phyloP scores from a whole-genome alignment of 2,797 vertebrate genomes.

The Apogon talboti region DNA sequence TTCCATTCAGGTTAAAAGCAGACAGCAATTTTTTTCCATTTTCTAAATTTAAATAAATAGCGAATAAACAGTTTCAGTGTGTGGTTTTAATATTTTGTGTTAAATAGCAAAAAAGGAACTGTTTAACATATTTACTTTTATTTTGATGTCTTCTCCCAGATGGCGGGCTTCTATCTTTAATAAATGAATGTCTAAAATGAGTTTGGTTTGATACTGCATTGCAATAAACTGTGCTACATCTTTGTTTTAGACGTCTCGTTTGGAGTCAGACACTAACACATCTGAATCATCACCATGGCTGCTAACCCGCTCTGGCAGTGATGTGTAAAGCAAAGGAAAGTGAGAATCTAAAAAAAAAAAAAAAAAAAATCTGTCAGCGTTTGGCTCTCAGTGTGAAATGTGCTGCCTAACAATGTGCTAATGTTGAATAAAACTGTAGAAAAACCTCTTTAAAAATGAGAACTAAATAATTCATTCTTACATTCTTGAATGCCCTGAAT shows the following conservation, averaged over 20 bases:
- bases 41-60: background rate
- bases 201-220: background rate
- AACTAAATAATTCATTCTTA: background rate
- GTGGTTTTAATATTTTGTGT: background rate
- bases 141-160: background rate
- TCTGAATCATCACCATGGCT: slow-evolving; percentile 53
- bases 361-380: slow-evolving; percentile 9
- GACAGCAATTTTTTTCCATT: slow-evolving; percentile 33
- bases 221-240: slow-evolving; percentile 5
- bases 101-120: background rate
- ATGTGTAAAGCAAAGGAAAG: slow-evolving; percentile 47
- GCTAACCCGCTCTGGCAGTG: slow-evolving; percentile 40
- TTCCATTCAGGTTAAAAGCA: slow-evolving; percentile 15
- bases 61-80: slow-evolving; percentile 2
- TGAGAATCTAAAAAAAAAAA: slow-evolving; percentile 47
- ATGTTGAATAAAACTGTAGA: background rate
- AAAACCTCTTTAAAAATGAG: background rate
- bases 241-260: slow-evolving; percentile 22
- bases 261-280: slow-evolving; percentile 47
- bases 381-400: slow-evolving; percentile 5
- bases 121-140: background rate
- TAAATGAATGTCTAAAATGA: background rate
- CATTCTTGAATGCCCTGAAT: background rate
- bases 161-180: background rate
- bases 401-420: background rate